These are phyloP conservation scores for Tyrannus savana DNA, from an alignment of 2,113 vertebrate genomes.

Conservation along the genomic window DNA sequence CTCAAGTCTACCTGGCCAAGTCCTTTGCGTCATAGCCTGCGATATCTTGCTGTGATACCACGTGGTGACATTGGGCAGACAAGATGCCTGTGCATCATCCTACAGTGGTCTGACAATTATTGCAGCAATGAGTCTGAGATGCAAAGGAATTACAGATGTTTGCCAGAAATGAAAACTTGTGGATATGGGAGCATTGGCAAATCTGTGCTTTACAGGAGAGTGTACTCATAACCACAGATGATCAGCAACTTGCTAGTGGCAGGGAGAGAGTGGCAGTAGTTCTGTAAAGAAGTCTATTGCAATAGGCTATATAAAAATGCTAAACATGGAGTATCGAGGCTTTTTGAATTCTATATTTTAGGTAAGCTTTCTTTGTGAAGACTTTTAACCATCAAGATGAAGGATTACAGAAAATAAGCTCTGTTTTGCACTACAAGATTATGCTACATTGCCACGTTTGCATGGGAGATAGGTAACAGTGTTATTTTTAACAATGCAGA, in stretches of 20 bases:
- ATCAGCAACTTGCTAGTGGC: background rate
- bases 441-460: background rate
- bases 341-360: background rate
- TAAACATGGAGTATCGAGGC: background rate
- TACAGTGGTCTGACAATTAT: background rate
- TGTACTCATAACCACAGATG: background rate
- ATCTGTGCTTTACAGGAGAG: background rate
- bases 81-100: background rate
- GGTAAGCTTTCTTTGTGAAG: background rate
- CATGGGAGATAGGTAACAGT: background rate
- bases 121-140: background rate
- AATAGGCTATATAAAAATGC: background rate
- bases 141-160: background rate
- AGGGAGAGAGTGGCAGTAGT: background rate
- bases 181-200: background rate
- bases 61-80: background rate
- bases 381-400: background rate
- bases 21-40: background rate
- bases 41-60: background rate
- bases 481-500: background rate
- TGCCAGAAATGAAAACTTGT: background rate
- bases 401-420: background rate
- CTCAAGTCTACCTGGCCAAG: background rate
- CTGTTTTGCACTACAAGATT: background rate
- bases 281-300: background rate